phyloP scores from a whole-genome alignment of 2,888 invertebrate genomes.

The Incurvaria masculella region DNA sequence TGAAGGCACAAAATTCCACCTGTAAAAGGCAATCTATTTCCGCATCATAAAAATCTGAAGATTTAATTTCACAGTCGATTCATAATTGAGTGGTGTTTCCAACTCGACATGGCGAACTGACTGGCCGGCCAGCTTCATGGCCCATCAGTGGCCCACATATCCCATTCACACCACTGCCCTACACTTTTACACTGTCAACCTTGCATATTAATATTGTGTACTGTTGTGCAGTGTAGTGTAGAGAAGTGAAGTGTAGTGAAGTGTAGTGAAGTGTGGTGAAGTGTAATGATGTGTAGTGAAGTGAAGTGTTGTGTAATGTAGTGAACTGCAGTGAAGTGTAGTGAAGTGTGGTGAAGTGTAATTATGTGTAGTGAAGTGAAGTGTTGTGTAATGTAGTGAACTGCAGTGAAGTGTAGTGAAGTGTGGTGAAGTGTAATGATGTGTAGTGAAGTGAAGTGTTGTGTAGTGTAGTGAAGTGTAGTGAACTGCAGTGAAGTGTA shows the following conservation, averaged over 20 bases:
- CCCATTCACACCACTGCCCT: no score
- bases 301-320: neutral
- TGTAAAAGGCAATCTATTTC: no score
- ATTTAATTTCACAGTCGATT: no score
- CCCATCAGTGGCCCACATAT: no score
- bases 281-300: neutral
- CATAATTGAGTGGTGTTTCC: no score
- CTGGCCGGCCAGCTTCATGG: no score
- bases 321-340: neutral
- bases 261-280: neutral
- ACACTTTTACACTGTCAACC: no score
- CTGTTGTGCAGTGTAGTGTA: neutral
- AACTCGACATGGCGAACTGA: no score
- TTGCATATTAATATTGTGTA: neutral
- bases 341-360: neutral
- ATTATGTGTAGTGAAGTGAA: neutral
- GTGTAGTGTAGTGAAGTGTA: slow-evolving; percentile 1
- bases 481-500: neutral
- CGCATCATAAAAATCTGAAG: no score
- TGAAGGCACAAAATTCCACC: no score
- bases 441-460: neutral
- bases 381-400: neutral
- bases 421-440: neutral
- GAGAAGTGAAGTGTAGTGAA: neutral
- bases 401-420: neutral